A percentile compares a stretch with the other conserved stretches of the same genome.
Conservation (phyloP, 1,140 invertebrate genomes). For the Marisa cornuarietis region DNA sequence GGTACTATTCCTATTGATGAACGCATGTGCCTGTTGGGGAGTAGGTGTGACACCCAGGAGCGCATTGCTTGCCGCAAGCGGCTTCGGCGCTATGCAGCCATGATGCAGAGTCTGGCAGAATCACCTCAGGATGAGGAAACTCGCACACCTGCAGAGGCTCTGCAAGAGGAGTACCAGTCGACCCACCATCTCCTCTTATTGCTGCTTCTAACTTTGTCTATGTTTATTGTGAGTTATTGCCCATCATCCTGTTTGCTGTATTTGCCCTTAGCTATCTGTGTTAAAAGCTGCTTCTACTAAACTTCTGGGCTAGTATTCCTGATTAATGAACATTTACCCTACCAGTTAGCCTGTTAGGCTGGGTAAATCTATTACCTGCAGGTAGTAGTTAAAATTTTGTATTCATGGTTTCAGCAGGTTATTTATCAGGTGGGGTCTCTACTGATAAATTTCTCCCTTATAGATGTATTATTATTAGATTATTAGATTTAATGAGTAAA, state of each 20-base stretch:
- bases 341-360: no score
- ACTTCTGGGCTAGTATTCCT: no score
- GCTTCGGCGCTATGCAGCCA: slow-evolving; percentile 40
- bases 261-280: no score
- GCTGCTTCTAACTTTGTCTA: slow-evolving; percentile 81
- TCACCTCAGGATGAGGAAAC: slow-evolving; percentile 28
- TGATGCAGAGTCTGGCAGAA: slow-evolving; percentile 5
- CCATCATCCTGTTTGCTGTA: neutral
- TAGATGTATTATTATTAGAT: no score
- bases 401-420: no score
- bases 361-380: no score
- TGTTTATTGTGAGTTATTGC: slow-evolving; percentile 81
- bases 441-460: no score
- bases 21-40: slow-evolving; percentile 46
- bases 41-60: slow-evolving; percentile 45
- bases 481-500: no score
- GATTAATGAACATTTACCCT: no score
- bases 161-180: slow-evolving; percentile 73
- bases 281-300: no score
- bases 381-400: no score
- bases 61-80: slow-evolving; percentile 43
- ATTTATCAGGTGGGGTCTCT: no score
- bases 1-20: slow-evolving; percentile 14
- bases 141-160: slow-evolving; percentile 10
- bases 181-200: slow-evolving; percentile 85